These are phyloP conservation scores for Merops nubicus DNA, from an alignment of 2,113 vertebrate genomes.

Conservation along the genomic window DNA sequence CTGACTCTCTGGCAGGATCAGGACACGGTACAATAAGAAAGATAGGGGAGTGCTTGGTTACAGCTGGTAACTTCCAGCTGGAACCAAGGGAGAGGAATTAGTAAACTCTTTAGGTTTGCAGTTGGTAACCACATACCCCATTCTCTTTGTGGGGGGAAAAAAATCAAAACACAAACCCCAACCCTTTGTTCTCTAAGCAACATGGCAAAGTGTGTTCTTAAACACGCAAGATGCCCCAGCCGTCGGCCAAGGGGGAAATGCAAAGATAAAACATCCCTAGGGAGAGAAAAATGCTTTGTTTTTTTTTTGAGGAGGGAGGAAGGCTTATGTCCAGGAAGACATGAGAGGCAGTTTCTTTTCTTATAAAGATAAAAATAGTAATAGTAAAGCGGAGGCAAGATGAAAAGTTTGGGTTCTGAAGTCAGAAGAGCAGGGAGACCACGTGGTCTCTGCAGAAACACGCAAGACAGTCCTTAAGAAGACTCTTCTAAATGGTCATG, in stretches of 20 bases:
- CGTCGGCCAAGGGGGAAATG: neutral
- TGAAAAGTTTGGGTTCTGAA: slow-evolving; percentile 16
- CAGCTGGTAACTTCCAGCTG: slow-evolving; percentile 11
- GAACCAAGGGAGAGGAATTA: slow-evolving; percentile 54
- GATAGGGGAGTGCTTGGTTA: slow-evolving; percentile 21
- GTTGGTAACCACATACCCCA: slow-evolving; percentile 37
- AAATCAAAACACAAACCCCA: slow-evolving; percentile 34
- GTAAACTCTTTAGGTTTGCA: slow-evolving; percentile 43
- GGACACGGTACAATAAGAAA: slow-evolving; percentile 23
- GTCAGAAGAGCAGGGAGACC: slow-evolving; percentile 10
- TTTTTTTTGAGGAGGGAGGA: slow-evolving; percentile 50
- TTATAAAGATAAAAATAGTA: slow-evolving; percentile 32
- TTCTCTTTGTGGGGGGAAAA: neutral
- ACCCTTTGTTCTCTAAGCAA: slow-evolving; percentile 54
- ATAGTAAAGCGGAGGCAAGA: slow-evolving; percentile 2
- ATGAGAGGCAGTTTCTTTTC: neutral
- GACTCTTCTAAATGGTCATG: neutral
- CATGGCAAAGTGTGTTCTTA: slow-evolving; percentile 46
- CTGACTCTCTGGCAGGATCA: slow-evolving; percentile 51
- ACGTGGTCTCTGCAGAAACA: neutral
- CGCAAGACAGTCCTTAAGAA: neutral
- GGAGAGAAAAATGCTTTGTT: slow-evolving; percentile 31
- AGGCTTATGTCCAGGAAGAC: slow-evolving; percentile 42
- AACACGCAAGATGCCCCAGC: neutral
- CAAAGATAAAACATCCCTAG: neutral